Percentiles rank a stretch among this genome's conserved stretches.
Conservation (phyloP, 2,113 vertebrate species). For the human (Homo sapiens) region GRCh38 chr19:30715501-30716000, state of each 20-base stretch:
- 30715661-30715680: neutral
- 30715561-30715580: conserved; percentile 28
- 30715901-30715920: too few relatives aligned
- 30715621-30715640: neutral
- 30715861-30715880: neutral
- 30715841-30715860: neutral
- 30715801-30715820: neutral
- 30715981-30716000: too few relatives aligned
- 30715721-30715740: neutral
- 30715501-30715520: neutral
- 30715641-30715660: neutral
- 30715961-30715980: too few relatives aligned
- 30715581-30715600: neutral
- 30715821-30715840: neutral
- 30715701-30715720: neutral
- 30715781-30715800: neutral
- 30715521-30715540: neutral
- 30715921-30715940: too few relatives aligned
- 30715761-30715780: neutral
- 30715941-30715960: too few relatives aligned
- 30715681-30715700: conserved; percentile 20
- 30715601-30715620: neutral
- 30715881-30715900: neutral
- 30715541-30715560: neutral
- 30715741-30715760: neutral